A percentile compares a stretch with the other conserved stretches of the same genome.
Evolutionary conservation across 30 jellyfish, hydroid and myxozoan species (phyloP).

Genomic region (Pseudorhiza aurosa): DNA sequence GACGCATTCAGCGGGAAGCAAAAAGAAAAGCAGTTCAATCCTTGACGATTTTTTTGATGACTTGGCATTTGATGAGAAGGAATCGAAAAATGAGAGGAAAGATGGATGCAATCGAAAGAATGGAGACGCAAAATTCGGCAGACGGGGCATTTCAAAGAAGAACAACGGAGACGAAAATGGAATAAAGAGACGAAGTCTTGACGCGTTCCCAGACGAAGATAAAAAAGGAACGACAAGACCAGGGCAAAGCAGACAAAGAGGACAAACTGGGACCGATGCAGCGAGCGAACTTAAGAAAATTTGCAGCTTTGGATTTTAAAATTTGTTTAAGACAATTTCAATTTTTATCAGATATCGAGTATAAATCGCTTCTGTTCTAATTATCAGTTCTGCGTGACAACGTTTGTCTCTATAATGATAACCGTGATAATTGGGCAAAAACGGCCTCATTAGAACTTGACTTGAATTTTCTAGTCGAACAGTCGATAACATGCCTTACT

Average conservation of each 20-base stretch:
- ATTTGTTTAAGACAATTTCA: no score
- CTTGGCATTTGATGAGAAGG: not conserved
- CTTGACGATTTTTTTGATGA: not conserved
- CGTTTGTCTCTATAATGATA: no score
- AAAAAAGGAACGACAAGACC: not conserved
- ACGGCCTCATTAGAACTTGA: no score
- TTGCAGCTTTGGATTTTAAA: no score
- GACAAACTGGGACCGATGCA: not conserved
- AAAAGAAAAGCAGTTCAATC: not conserved
- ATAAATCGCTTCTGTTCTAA: no score
- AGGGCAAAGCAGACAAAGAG: not conserved
- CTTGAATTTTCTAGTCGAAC: no score
- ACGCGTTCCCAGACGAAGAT: not conserved
- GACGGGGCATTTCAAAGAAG: not conserved
- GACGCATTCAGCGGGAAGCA: no score
- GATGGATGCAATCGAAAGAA: not conserved
- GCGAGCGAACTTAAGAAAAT: not conserved
- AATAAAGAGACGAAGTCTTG: not conserved
- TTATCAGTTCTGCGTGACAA: no score
- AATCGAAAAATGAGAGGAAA: not conserved
- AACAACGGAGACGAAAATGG: not conserved
- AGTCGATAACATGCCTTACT: no score
- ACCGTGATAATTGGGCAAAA: no score
- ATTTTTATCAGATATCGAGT: no score
- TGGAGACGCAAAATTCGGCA: not conserved